Percentiles rank a stretch among this genome's conserved stretches.
phyloP scores from a whole-genome alignment of 2,113 vertebrate species.

The Chloebia gouldiae region DNA sequence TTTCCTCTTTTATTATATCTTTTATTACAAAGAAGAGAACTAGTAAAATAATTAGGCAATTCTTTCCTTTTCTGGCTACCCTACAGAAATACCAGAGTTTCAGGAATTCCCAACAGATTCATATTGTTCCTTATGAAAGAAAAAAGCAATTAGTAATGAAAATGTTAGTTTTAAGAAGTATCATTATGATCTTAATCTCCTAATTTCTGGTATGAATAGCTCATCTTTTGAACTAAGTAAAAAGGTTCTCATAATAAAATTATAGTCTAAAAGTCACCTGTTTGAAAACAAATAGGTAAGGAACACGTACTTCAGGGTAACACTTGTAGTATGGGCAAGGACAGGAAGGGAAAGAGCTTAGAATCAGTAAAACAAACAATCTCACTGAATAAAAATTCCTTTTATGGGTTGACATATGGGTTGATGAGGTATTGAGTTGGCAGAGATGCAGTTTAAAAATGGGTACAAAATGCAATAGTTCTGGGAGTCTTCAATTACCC shows the following conservation, averaged over 20 bases:
- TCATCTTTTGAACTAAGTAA: background rate
- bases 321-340: background rate
- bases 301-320: background rate
- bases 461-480: background rate
- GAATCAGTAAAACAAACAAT: background rate
- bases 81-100: constrained; percentile 5
- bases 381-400: background rate
- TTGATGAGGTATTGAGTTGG: background rate
- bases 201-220: constrained; percentile 22
- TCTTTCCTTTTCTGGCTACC: background rate
- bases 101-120: constrained; percentile 22
- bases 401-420: background rate
- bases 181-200: constrained; percentile 3
- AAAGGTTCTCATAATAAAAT: constrained; percentile 11
- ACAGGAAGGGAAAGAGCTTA: background rate
- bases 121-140: constrained; percentile 18
- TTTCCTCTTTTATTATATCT: constrained; percentile 5
- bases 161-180: constrained; percentile 40
- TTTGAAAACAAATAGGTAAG: constrained; percentile 22
- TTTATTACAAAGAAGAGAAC: constrained; percentile 24
- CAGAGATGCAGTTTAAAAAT: background rate
- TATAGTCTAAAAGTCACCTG: constrained; percentile 3
- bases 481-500: background rate
- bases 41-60: constrained; percentile 47
- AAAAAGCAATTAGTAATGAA: constrained; percentile 44